Base-by-base conservation (phyloP, 2,113 vertebrate species). In the Vireo altiloquus region DNA sequence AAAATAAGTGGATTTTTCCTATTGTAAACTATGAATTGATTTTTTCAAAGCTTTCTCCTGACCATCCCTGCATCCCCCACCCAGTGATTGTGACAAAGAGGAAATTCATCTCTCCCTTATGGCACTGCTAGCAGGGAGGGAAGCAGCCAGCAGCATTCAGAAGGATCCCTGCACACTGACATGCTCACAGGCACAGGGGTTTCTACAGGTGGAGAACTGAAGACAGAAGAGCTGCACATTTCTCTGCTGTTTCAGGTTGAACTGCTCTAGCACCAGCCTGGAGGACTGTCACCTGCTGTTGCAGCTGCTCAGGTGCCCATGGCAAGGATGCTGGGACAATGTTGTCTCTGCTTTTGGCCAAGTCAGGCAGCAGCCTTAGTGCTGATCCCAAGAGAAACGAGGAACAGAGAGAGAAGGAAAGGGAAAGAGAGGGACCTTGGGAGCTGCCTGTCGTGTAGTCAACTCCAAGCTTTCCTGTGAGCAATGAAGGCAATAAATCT, bases 311-410 rank as follows among this genome's bases (percentile, higher is more conserved):
- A 1, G 50, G 37, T 46, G 25, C 17, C 60, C 22, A 2, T 60
- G 39, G n/a, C 0, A 0, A 11, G 4, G 2, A 23, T 24, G 46
- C 30, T 9, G 7, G 52, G 35, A 23, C 28, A 46, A 40, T 12
- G 1, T 10, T n/a, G 25, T 18, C 37, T 39, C 7, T 3, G 3
- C 15, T 25, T 14, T 25, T 63, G 53, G 59, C 27, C 50, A n/a
- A 8, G 64, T 27, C 59, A 27, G 11, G 10, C 13, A 46, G 53
- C 40, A 84, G 20, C n/a, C 40, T 44, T n/a, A 12, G 39, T 44
- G 66, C 52, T n/a, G 20, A 18, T 37, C 30, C 63, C 0, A 2
- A 47, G 50, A 30, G 65, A 47, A 72, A 27, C 4, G 47, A 39
- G 66, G 18, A 79, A 24, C 10, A 66, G 61, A 31, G 24, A 20